Evolutionary conservation across 2,113 vertebrate species (phyloP), one percentile per base, ranked within the genome.

Genomic region (Paralichthys olivaceus): DNA sequence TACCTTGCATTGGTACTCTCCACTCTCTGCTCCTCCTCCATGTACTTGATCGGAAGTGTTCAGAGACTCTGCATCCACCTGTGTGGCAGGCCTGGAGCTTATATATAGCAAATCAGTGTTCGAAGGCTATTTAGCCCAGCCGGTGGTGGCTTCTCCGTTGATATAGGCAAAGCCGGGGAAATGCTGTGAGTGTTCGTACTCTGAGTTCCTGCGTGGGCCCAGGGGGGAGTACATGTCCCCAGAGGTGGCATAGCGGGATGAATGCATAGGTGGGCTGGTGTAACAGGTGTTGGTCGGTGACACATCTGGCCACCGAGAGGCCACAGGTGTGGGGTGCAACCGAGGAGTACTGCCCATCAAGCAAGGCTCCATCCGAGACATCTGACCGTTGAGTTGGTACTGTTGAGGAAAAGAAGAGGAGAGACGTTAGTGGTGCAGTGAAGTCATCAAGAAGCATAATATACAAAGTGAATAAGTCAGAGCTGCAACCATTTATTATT

Each of bases 161-260:
- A 99, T 99, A 85, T 99, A 99, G 87, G 98, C 98, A 83, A 99
- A 99, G 85, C 98, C 98, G 0, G 98, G 97, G 91, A 99, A 99
- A 96, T 99, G 98, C 94, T 99, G 98, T 84, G 96, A 96, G 93
- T 99, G 98, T 91, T 99, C 98, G 0, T 99, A 99, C 89, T 99
- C 98, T 0, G 97, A 97, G 95, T 97, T 99, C 86, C 97, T 95
- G 84, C 97, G 96, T 0, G 97, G 95, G 60, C 95, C 94, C 85
- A 99, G 75, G 7, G 98, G 96, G 0, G 97, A 93, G 91, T 98
- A 99, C 94, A 99, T 95, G 90, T 99, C 98, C 79, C 96, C 95
- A 28, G 97, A 95, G 56, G 96, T 93, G 77, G 96, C 93, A 0
- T 98, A 99, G 90, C 98, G 96, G 0, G 97, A 93, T 26, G 98